These are phyloP conservation scores for Centropus bengalensis DNA, from an alignment of 2,113 vertebrate genomes.

Conservation along the genomic window DNA sequence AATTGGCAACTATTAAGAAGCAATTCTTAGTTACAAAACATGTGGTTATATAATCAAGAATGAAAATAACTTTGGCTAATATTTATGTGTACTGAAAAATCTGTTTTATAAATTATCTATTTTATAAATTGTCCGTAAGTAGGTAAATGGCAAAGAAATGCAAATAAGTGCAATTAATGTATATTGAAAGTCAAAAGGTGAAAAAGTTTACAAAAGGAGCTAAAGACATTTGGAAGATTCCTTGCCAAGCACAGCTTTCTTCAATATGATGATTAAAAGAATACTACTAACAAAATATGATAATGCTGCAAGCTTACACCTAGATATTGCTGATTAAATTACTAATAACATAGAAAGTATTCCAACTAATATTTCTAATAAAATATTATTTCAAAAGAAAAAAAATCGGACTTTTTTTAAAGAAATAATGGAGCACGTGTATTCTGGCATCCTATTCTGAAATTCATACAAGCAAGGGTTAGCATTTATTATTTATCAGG, in stretches of 20 bases:
- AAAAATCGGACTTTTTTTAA: not conserved
- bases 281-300: not conserved
- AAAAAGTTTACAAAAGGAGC: not conserved
- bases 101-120: not conserved
- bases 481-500: not conserved
- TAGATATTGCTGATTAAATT: not conserved
- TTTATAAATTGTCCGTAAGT: not conserved
- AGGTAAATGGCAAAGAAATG: not conserved
- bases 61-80: not conserved
- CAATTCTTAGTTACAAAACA: not conserved
- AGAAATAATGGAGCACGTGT: not conserved
- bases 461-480: not conserved
- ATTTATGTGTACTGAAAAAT: not conserved
- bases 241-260: not conserved
- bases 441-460: not conserved
- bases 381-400: no score
- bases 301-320: not conserved
- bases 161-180: not conserved
- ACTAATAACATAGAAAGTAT: not conserved
- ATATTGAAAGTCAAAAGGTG: not conserved
- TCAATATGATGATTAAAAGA: not conserved
- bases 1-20: not conserved
- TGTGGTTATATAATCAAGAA: not conserved
- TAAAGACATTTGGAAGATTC: not conserved
- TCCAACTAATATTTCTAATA: not conserved